Conservation (phyloP, 2,113 vertebrate species). For the Phalacrocorax carbo region DNA sequence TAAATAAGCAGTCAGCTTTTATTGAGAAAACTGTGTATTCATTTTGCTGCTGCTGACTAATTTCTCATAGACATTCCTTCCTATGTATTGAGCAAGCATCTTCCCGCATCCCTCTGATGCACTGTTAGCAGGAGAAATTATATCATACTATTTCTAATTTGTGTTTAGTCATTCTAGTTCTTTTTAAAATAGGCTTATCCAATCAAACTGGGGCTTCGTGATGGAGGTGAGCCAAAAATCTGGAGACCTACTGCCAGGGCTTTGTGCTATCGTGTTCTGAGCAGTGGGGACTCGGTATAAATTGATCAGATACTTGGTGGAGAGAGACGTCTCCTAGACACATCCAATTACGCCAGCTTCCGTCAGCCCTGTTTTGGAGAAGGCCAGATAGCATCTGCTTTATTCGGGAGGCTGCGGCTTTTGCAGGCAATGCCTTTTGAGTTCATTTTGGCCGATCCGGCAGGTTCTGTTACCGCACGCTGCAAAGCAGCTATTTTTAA, state of each 20-base stretch:
- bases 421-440: neutral
- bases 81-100: neutral
- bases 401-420: rapidly evolving
- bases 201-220: neutral
- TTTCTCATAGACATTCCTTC: neutral
- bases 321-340: neutral
- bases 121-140: neutral
- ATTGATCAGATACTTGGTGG: neutral
- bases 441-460: rapidly evolving
- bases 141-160: neutral
- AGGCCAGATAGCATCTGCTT: neutral
- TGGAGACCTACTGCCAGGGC: neutral
- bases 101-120: neutral
- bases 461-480: rapidly evolving
- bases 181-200: neutral
- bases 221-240: neutral
- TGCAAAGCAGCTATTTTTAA: too few relatives aligned
- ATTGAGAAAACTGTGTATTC: neutral
- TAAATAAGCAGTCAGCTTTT: neutral
- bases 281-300: neutral
- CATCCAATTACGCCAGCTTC: neutral
- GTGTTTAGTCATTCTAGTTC: neutral
- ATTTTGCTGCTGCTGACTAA: neutral
- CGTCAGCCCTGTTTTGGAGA: neutral
- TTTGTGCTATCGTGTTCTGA: neutral